Evolutionary conservation across 2,888 invertebrate genomes (phyloP).

Genomic region (Subacronicta megacephala): DNA sequence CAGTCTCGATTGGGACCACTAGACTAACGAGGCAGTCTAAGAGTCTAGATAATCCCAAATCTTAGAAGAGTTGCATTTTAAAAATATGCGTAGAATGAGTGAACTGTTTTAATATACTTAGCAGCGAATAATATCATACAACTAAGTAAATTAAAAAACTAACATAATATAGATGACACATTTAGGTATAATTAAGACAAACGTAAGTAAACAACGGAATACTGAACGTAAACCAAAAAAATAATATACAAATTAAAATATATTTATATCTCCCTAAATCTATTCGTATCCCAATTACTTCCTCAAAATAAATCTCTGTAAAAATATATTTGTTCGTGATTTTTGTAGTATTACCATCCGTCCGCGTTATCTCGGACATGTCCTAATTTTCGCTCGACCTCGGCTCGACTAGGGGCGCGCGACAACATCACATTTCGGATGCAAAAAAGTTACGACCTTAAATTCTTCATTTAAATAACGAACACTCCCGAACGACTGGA

Average conservation of each 20-base stretch:
- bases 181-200: too few species aligned
- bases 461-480: conserved; percentile 46
- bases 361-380: conserved; percentile 64
- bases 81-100: too few species aligned
- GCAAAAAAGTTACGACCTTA: conserved; percentile 53
- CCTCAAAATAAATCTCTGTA: conserved; percentile 18
- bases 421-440: conserved; percentile 43
- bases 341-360: conserved; percentile 43
- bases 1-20: too few species aligned
- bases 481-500: conserved; percentile 21
- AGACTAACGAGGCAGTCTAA: too few species aligned
- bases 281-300: conserved; percentile 28
- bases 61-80: too few species aligned
- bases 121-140: too few species aligned
- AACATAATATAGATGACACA: too few species aligned
- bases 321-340: conserved; percentile 27
- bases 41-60: too few species aligned
- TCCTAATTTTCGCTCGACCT: conserved; percentile 62
- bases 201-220: background rate
- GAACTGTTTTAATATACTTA: too few species aligned
- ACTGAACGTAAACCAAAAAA: background rate
- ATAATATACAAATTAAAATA: background rate
- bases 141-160: too few species aligned
- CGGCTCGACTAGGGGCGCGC: conserved; percentile 46
- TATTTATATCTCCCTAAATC: conserved; percentile 7